Conservation (phyloP, 2,888 invertebrate genomes). For the Nomada hirtipes region DNA sequence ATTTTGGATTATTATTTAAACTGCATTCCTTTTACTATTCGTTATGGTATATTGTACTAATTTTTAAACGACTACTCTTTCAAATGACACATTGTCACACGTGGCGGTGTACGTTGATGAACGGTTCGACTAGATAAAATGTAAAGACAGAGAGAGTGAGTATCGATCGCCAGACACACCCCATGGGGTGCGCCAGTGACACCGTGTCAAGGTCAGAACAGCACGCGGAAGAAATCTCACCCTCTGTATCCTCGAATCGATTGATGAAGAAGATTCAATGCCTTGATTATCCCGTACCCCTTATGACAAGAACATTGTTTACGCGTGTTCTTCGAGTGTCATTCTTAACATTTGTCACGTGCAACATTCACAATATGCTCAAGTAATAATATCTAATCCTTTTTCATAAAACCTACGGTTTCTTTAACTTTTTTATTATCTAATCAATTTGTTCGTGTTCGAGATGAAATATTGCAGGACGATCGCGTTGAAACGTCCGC, state of each 20-base stretch:
- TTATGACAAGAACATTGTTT: background rate
- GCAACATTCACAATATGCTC: background rate
- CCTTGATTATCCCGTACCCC: background rate
- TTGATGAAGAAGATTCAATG: background rate
- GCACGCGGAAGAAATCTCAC: conserved; percentile 21
- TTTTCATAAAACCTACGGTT: too few relatives aligned
- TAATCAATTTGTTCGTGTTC: background rate
- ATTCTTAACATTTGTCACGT: background rate
- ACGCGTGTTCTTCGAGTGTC: background rate
- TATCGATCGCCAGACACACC: conserved; percentile 52
- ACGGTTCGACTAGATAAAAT: background rate
- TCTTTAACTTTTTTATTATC: background rate
- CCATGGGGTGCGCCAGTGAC: conserved; percentile 6
- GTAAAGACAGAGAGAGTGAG: background rate
- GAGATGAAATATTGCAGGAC: background rate
- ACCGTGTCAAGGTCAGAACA: conserved; percentile 40
- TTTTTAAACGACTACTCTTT: too few relatives aligned
- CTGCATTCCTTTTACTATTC: too few relatives aligned
- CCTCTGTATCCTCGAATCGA: background rate
- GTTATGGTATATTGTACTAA: too few relatives aligned
- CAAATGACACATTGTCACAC: too few relatives aligned
- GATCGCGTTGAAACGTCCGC: conserved; percentile 15
- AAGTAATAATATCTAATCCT: too few relatives aligned
- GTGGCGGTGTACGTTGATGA: background rate
- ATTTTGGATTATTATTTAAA: too few relatives aligned